Evolutionary conservation across 2,113 vertebrate species (phyloP).

Genomic region (Myotis davidii): DNA sequence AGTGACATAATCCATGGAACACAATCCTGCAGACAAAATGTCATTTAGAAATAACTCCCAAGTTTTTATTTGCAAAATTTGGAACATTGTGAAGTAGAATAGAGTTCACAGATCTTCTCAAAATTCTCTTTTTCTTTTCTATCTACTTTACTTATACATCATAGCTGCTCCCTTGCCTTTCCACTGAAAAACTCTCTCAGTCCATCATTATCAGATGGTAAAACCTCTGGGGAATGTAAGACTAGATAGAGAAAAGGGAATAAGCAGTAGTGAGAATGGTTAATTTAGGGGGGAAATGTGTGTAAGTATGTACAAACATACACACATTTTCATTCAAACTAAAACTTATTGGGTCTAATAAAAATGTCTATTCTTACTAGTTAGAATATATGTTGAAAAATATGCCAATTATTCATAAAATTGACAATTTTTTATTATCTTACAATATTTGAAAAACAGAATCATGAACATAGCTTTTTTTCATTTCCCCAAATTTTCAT

Average conservation of each 20-base stretch:
- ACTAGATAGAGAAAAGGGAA: not conserved
- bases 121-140: constrained; percentile 18
- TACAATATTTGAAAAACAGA: not conserved
- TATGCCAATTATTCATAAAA: not conserved
- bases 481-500: not conserved
- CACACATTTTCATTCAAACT: not conserved
- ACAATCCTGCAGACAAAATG: not conserved
- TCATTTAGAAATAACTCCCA: not conserved
- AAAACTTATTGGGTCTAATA: constrained; percentile 5
- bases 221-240: not conserved
- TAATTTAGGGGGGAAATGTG: not conserved
- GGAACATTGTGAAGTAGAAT: constrained; percentile 16
- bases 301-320: not conserved
- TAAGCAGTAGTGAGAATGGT: not conserved
- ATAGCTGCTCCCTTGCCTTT: not conserved
- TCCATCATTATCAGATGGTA: not conserved
- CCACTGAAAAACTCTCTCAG: not conserved
- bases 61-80: constrained; percentile 1
- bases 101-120: not conserved
- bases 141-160: not conserved
- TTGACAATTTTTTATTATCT: not conserved
- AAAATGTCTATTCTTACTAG: not conserved
- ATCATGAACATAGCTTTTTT: not conserved
- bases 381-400: not conserved
- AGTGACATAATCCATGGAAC: not conserved